A percentile compares a stretch with the other conserved stretches of the same genome.
Conservation (phyloP, 2,888 invertebrate genomes). For the Ganaspis brasiliensis region DNA sequence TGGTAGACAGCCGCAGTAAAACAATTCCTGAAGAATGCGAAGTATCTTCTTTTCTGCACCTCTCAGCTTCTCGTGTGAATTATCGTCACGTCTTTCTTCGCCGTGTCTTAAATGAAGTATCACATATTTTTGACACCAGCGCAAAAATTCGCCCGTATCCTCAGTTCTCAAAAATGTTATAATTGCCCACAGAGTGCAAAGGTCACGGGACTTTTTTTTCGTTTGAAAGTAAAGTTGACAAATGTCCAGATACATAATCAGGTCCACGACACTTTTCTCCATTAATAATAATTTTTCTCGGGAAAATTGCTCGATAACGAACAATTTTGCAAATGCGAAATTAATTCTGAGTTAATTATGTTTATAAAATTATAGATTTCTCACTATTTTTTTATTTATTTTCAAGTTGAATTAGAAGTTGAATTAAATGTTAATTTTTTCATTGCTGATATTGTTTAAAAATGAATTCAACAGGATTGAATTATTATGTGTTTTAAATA, state of each 20-base stretch:
- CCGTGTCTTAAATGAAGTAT: conserved; percentile 67
- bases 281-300: conserved; percentile 44
- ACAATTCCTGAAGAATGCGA: conserved; percentile 67
- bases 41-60: conserved; percentile 65
- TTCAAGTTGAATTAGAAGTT: too few species aligned
- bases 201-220: conserved; percentile 65
- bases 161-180: conserved; percentile 74
- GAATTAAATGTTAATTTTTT: too few species aligned
- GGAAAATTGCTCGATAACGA: too few species aligned
- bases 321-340: too few species aligned
- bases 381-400: too few species aligned
- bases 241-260: conserved; percentile 75
- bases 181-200: conserved; percentile 74
- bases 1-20: conserved; percentile 72
- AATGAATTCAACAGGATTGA: too few species aligned
- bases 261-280: conserved; percentile 70
- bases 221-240: conserved; percentile 72
- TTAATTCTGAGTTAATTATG: too few species aligned
- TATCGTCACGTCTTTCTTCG: conserved; percentile 45
- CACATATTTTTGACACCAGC: conserved; percentile 71
- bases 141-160: conserved; percentile 68
- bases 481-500: too few species aligned
- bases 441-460: too few species aligned
- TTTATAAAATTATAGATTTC: too few species aligned
- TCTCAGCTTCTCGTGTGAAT: conserved; percentile 52